phyloP scores from a whole-genome alignment of 2,113 vertebrate genomes.

The Tragelaphus imberbis region DNA sequence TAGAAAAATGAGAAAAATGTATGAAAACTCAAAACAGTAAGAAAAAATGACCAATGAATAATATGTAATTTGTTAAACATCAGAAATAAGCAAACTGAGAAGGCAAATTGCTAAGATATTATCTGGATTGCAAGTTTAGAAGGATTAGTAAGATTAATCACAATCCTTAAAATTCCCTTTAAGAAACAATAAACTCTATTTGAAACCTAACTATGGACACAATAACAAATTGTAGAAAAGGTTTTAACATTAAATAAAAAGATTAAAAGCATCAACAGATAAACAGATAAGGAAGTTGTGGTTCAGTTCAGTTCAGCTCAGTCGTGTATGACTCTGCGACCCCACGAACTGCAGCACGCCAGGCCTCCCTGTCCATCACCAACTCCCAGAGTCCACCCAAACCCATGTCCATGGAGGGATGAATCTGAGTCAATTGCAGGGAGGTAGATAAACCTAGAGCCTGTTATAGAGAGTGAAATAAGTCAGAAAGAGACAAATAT shows the following conservation, averaged over 20 bases:
- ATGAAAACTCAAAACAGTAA: background rate
- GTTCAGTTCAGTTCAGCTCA: background rate
- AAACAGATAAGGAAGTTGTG: background rate
- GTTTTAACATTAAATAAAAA: background rate
- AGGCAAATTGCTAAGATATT: background rate
- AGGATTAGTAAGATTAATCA: background rate
- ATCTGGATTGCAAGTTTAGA: background rate
- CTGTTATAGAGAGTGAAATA: background rate
- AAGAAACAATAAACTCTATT: background rate
- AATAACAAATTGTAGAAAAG: background rate
- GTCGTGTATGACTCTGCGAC: accelerated
- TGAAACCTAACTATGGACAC: background rate
- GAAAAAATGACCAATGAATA: background rate
- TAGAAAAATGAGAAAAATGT: background rate
- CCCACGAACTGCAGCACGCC: background rate
- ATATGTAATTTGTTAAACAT: background rate
- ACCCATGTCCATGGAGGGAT: background rate
- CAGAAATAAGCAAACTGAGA: background rate
- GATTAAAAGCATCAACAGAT: background rate
- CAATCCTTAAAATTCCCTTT: background rate
- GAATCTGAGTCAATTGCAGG: background rate
- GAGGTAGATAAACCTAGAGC: background rate
- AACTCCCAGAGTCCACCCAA: background rate
- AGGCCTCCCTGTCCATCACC: background rate
- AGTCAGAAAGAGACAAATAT: background rate